A percentile compares a stretch with the other conserved stretches of the same genome.
These are phyloP conservation scores for Eubasilissa splendida DNA, from an alignment of 2,888 invertebrate genomes.

Conservation along the genomic window DNA sequence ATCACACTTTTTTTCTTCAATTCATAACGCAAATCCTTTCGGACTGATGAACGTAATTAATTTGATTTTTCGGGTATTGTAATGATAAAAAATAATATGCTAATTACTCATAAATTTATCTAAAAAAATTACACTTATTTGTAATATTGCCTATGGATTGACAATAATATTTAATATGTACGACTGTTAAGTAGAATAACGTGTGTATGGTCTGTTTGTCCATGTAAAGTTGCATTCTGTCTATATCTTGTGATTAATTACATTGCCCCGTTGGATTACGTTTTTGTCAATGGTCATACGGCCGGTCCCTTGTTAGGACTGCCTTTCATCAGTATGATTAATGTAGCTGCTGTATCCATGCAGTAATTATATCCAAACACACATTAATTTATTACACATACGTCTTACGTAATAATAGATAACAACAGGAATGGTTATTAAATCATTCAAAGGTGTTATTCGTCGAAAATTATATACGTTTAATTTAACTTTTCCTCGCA, in stretches of 20 bases:
- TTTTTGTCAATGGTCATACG: slow-evolving; percentile 29
- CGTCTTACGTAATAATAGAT: slow-evolving; percentile 15
- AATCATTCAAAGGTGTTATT: background rate
- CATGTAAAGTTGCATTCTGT: slow-evolving; percentile 1
- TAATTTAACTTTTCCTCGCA: background rate
- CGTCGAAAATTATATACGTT: background rate
- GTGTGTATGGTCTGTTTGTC: background rate
- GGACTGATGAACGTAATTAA: too few species aligned
- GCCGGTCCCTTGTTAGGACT: slow-evolving; percentile 1
- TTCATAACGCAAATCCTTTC: too few species aligned
- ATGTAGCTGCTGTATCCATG: slow-evolving; percentile 14
- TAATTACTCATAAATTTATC: too few species aligned
- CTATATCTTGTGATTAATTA: slow-evolving; percentile 13
- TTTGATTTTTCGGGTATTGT: too few species aligned
- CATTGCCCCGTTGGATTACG: slow-evolving; percentile 34
- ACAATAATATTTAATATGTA: too few species aligned
- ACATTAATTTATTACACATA: slow-evolving; percentile 6
- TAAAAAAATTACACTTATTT: too few species aligned
- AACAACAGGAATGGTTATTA: slow-evolving; percentile 17
- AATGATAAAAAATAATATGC: too few species aligned
- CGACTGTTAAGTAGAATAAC: too few species aligned
- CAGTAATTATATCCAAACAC: slow-evolving; percentile 11
- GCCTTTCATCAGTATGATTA: slow-evolving; percentile 26
- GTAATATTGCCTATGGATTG: too few species aligned
- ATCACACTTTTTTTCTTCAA: too few species aligned